Conservation (phyloP, 2,888 invertebrate species). For the Hirudinaria manillensis region DNA sequence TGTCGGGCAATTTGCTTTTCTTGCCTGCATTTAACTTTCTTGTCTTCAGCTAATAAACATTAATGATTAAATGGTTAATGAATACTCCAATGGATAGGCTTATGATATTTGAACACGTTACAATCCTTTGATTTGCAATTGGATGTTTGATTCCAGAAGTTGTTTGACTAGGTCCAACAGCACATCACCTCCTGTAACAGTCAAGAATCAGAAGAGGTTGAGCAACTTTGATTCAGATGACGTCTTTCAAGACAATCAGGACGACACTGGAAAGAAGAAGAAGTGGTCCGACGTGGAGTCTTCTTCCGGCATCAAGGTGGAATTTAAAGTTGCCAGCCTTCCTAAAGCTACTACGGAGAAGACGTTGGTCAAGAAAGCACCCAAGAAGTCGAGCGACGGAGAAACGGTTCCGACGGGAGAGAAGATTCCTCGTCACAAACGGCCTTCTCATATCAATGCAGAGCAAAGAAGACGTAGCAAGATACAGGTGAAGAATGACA, state of each 20-base stretch:
- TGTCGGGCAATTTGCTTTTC: no score
- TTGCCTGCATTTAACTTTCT: no score
- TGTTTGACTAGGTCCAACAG: slow-evolving; percentile 2
- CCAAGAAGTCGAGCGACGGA: not conserved
- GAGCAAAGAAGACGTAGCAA: slow-evolving; percentile 50
- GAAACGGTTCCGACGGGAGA: not conserved
- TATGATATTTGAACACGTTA: no score
- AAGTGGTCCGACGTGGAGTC: not conserved
- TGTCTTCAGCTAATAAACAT: no score
- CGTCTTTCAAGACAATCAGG: not conserved
- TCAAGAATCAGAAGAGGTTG: slow-evolving; percentile 2
- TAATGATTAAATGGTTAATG: no score
- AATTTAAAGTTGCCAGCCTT: not conserved
- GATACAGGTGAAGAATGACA: slow-evolving; percentile 46
- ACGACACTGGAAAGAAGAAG: slow-evolving; percentile 11
- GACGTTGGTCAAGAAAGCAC: not conserved
- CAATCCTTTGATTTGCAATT: no score
- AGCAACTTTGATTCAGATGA: slow-evolving; percentile 1
- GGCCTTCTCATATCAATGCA: slow-evolving; percentile 52
- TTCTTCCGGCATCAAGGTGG: not conserved
- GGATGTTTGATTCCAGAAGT: not conserved
- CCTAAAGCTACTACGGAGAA: not conserved
- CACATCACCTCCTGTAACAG: not conserved
- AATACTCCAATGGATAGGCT: no score
- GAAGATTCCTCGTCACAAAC: slow-evolving; percentile 48